Conservation (phyloP, 2,797 vertebrate species). For the Chiroxiphia lanceolata region DNA sequence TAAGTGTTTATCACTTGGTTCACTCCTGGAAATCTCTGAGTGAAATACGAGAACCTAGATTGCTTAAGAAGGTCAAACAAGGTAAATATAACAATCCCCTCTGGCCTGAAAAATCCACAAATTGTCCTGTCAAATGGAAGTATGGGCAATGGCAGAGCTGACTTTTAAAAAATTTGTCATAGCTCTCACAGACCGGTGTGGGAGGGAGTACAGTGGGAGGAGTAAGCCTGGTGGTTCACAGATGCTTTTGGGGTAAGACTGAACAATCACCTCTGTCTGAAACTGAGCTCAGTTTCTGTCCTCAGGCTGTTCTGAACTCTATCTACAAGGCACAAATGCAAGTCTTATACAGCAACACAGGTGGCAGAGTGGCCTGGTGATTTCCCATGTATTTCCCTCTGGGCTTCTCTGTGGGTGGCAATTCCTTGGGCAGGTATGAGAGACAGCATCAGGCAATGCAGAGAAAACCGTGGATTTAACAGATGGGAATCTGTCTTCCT, state of each 20-base stretch:
- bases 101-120: not conserved
- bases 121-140: not conserved
- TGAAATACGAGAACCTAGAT: not conserved
- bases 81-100: not conserved
- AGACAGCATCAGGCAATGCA: not conserved
- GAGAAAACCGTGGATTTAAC: not conserved
- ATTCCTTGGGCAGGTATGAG: not conserved
- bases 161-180: not conserved
- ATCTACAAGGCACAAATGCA: not conserved
- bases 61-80: not conserved
- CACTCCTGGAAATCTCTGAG: constrained; percentile 29
- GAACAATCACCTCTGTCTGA: fast-evolving
- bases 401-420: not conserved
- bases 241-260: not conserved
- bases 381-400: not conserved
- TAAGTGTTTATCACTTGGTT: constrained; percentile 64
- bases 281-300: not conserved
- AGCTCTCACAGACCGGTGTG: not conserved
- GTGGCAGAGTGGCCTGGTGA: not conserved
- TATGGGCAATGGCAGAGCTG: not conserved
- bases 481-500: not conserved
- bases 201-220: not conserved
- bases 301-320: not conserved
- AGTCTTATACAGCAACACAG: not conserved
- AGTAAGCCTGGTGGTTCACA: not conserved